These are phyloP conservation scores for Hyppa rectilinea DNA, from an alignment of 2,888 invertebrate genomes.

Conservation along the genomic window DNA sequence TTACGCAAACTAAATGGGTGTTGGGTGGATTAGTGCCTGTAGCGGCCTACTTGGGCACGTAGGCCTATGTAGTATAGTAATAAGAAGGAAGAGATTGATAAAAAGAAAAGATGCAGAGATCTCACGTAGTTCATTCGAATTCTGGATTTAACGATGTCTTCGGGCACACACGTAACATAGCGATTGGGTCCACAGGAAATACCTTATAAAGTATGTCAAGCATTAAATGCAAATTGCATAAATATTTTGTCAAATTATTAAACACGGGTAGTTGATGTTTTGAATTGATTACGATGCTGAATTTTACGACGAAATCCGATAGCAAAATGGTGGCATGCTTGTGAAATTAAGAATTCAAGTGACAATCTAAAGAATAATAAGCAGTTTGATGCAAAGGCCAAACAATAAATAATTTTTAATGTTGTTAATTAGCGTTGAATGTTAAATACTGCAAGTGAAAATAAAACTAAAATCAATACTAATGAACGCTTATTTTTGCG, in stretches of 20 bases:
- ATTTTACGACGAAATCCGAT: constrained; percentile 40
- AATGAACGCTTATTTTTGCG: background rate
- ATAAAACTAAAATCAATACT: background rate
- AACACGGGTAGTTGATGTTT: constrained; percentile 18
- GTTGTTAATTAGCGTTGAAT: background rate
- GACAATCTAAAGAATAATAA: background rate
- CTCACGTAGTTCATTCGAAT: background rate
- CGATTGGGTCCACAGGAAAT: constrained; percentile 7
- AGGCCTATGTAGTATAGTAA: no score
- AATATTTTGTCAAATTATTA: constrained; percentile 31
- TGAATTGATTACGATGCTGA: constrained; percentile 35
- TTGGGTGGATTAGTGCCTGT: no score
- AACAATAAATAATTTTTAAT: background rate
- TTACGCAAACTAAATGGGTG: no score
- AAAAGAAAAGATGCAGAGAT: background rate
- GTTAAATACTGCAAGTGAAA: background rate
- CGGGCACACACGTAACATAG: background rate
- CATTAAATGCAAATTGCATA: background rate
- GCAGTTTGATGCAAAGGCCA: background rate
- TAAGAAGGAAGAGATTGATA: background rate
- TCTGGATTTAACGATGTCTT: background rate
- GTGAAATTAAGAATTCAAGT: constrained; percentile 13
- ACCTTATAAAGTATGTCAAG: background rate
- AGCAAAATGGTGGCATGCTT: constrained; percentile 28
- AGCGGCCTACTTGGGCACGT: no score